These are phyloP conservation scores for Megamerina dolium DNA, from an alignment of 2,888 invertebrate species.

Conservation along the genomic window DNA sequence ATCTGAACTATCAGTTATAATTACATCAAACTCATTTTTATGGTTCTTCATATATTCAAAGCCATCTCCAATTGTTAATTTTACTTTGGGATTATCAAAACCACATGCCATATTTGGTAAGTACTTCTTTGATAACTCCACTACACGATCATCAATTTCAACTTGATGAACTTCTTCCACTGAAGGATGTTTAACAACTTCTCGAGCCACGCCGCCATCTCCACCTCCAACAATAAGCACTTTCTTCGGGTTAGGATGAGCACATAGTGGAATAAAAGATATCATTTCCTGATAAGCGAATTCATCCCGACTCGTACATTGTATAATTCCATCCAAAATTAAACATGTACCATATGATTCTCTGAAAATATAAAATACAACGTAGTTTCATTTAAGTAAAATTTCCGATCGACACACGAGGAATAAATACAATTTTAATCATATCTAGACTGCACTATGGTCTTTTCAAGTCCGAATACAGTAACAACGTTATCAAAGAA, in stretches of 20 bases:
- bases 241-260: conserved; percentile 83
- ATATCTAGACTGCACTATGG: too few relatives aligned
- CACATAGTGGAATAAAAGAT: conserved; percentile 84
- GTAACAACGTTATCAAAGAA: too few relatives aligned
- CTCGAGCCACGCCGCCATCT: conserved; percentile 95
- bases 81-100: conserved; percentile 76
- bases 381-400: not conserved
- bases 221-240: conserved; percentile 96
- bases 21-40: conserved; percentile 84
- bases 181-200: conserved; percentile 85
- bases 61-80: conserved; percentile 83
- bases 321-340: conserved; percentile 92
- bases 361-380: conserved; percentile 26
- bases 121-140: conserved; percentile 82
- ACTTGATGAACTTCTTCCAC: conserved; percentile 86
- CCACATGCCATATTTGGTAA: conserved; percentile 88
- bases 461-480: too few relatives aligned
- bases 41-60: conserved; percentile 90
- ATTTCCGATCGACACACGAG: not conserved
- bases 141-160: conserved; percentile 90
- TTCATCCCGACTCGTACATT: conserved; percentile 93
- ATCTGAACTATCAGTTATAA: conserved; percentile 97
- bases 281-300: conserved; percentile 99
- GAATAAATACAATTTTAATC: too few relatives aligned
- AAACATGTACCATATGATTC: conserved; percentile 71